Evolutionary conservation across 1,140 invertebrate genomes (phyloP).

Genomic region (Drosophila santomea): DNA sequence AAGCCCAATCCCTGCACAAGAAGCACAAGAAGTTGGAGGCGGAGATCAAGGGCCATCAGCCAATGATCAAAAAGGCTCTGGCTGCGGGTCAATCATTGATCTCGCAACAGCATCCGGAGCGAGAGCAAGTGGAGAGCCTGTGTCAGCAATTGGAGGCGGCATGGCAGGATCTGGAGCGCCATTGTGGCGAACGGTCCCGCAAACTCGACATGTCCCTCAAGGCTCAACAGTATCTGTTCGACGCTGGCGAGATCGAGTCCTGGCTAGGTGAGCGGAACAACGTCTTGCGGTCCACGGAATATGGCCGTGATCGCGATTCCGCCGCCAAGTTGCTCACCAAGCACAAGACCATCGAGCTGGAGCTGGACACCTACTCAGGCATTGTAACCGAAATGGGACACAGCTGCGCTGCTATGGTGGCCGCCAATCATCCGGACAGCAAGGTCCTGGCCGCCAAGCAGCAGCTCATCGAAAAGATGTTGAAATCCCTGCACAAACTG

Average conservation of each 20-base stretch:
- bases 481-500: conserved; percentile 92
- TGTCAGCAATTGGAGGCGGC: conserved; percentile 88
- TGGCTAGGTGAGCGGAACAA: conserved; percentile 96
- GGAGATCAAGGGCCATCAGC: conserved; percentile 93
- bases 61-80: conserved; percentile 93
- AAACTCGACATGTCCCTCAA: conserved; percentile 94
- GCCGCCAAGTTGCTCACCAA: conserved; percentile 96
- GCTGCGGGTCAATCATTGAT: conserved; percentile 89
- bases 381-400: conserved; percentile 97
- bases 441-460: conserved; percentile 92
- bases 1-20: conserved; percentile 96
- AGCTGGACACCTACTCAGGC: conserved; percentile 96
- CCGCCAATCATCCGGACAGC: conserved; percentile 91
- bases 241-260: conserved; percentile 95
- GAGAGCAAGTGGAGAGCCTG: conserved; percentile 88
- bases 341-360: conserved; percentile 96
- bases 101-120: conserved; percentile 91
- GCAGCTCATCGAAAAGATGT: conserved; percentile 90
- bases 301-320: conserved; percentile 94
- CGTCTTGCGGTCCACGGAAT: conserved; percentile 92
- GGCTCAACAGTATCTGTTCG: conserved; percentile 95
- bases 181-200: conserved; percentile 89
- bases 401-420: conserved; percentile 92
- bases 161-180: conserved; percentile 90
- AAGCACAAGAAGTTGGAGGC: conserved; percentile 96